Evolutionary conservation across 2,113 vertebrate genomes (phyloP), one percentile per base, ranked within the genome.

Genomic region (Hypomesus transpacificus): DNA sequence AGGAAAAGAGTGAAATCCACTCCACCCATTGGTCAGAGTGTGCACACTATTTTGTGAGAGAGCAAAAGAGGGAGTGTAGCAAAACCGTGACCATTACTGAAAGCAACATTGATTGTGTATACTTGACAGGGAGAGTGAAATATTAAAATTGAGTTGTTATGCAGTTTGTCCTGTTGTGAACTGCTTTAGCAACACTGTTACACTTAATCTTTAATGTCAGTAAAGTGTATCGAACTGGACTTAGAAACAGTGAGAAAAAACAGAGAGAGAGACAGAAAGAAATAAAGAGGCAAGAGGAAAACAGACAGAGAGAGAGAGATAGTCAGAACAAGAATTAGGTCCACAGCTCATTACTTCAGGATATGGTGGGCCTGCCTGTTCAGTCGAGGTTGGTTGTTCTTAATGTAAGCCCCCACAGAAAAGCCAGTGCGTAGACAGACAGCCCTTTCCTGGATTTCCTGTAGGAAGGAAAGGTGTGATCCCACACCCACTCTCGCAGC

Each of bases 401-500:
- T 88, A 78, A 88, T 83, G 83, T 77, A 62, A 76, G 76, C 22
- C 39, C n/a, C 34, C 31, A 58, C 80, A 86, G 89, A 86, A 89
- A 87, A 78, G 70, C 65, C 63, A 71, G 72, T 89, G 86, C 87
- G 88, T 89, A 78, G 89, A 89, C 81, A 88, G 84, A 80, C 78
- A 76, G 21, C 46, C 75, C 78, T 79, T 89, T 87, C 84, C 83
- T 89, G 77, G 50, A 84, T 79, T 89, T 87, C 84, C 83, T 89
- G 77, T 53, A 84, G 86, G 82, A 90, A 87, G 84, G 82, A 83
- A 89, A 90, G 84, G 87, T 88, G 87, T 87, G 84, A 87, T 76
- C 31, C 28, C 61, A 77, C 70, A 31, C 66, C 66, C 82, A 83
- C 75, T 77, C 72, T 24, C 50, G 76, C 20, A 51, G 66, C 78